Base-by-base conservation (phyloP, 2,797 vertebrate genomes). In the Setipinna tenuifilis region DNA sequence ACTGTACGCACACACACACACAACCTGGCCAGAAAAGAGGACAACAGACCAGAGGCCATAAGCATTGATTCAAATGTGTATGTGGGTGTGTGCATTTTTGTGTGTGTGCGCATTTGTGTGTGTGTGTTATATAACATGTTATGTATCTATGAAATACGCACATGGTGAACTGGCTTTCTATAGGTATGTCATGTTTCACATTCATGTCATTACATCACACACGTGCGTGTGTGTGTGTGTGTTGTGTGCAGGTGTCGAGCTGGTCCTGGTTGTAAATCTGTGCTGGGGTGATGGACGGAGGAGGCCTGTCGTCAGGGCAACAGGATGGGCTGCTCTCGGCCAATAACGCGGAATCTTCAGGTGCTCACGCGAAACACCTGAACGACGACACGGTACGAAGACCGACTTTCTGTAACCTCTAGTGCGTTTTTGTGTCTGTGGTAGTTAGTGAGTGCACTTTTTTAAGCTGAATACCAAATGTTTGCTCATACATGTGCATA, bases 151-250 rank as follows among this genome's bases (percentile, higher is more conserved):
- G 62, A 7, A 54, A 54, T 54, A 54, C 9, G 50, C 50, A 54
- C 2, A 54, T 54, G 14, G 50, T 54, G 50, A 54, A 54, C 50
- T 54, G 50, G 50, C 50, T 57, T 6, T 6, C 44, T 83, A 21
- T 71, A 46, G 25, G 61, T 84, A 65, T 48, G 61, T 83, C 61
- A n/a, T 31, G 46, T 23, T 65, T 12, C 68, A 28, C 35, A 54
- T 84, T 12, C 68, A n/a, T 25, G 48, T 28, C 16, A 58, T 41
- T n/a, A 10, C 44, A 31, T 57, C 9, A 2, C 6, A 23, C 1
- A 7, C 44, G 75, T 41, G 48, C 21, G 62, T 68, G 62, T 83
- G 82, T 83, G 58, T 23, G 31, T 50, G 21, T 23, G 21, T 31
- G 35, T 23, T 35, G 81, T 11, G 81, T 54, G 44, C 10, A 28